Evolutionary conservation across 92 coral and sea anemone genomes (phyloP).

Genomic region (Epizoanthus stellaris): DNA sequence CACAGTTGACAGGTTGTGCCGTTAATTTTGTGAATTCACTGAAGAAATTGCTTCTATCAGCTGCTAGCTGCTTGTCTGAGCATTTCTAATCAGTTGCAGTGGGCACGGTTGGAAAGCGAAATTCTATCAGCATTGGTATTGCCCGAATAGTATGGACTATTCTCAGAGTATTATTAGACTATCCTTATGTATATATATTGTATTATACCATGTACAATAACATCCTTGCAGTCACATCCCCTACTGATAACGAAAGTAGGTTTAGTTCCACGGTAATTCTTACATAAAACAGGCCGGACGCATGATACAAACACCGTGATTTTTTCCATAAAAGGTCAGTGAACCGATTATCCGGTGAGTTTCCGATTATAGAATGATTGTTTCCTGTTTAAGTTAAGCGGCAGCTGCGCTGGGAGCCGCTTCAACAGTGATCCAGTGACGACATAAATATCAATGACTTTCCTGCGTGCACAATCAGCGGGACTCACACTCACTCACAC

Average conservation of each 20-base stretch:
- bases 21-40: too few relatives aligned
- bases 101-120: too few relatives aligned
- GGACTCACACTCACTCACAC: not conserved
- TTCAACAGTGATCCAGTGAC: not conserved
- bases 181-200: too few relatives aligned
- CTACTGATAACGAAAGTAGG: not conserved
- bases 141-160: too few relatives aligned
- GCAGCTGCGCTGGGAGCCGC: slow-evolving; percentile 32
- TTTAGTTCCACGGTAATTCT: not conserved
- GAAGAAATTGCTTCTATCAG: too few relatives aligned
- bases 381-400: slow-evolving; percentile 31
- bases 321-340: slow-evolving; percentile 46
- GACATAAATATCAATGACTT: not conserved
- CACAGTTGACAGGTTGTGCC: too few relatives aligned
- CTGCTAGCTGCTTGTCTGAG: too few relatives aligned
- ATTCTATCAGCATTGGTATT: too few relatives aligned
- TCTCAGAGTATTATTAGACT: too few relatives aligned
- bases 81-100: too few relatives aligned
- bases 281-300: not conserved
- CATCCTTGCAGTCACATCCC: not conserved
- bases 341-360: slow-evolving; percentile 31
- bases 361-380: slow-evolving; percentile 41
- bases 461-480: not conserved
- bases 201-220: too few relatives aligned
- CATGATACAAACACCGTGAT: slow-evolving; percentile 18